Evolutionary conservation across 2,113 vertebrate species (phyloP), one percentile per base, ranked within the genome.

Genomic region (Ictalurus punctatus): DNA sequence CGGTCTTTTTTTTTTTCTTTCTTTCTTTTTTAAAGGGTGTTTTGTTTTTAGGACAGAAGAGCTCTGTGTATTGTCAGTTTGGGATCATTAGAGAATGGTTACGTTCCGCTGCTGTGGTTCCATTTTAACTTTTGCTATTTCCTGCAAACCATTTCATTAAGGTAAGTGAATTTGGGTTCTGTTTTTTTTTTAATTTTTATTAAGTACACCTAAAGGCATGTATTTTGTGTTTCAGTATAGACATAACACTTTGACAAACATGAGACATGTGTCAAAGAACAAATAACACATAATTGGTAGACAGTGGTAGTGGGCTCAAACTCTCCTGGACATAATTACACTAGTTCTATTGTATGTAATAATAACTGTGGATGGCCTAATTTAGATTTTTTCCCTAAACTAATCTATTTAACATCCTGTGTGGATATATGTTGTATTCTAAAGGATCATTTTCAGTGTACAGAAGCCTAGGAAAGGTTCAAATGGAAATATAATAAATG

Each of bases 141-240:
- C 17, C 69, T 54, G 48, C 69, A 86, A 71, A 74, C 85, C 16
- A 19, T 73, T 23, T 59, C 58, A 80, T 79, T 17, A 87, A 87
- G 59, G 86, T 80, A 34, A 80, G 30, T 67, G 27, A 65, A 61
- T 23, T 54, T 17, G 16, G 16, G 4, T 30, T 71, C 44, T 4
- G 13, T 44, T 59, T 25, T 84, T 84, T 84, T 40, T 40, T 1
- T 40, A 3, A 2, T 40, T 40, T 44, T 44, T 3, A 84, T 67
- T 52, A 30, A 10, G n/a, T 54, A 23, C 9, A 1, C 4, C 12
- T 34, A 8, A 17, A 21, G 17, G 8, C 30, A 59, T 59, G 37
- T 52, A 58, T 34, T 44, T 74, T 37, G 19, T 10, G 7, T 74
- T 40, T 1, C 8, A 40, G 17, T 74, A 23, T 74, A 40, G 34